Base-by-base conservation (phyloP, 2,113 vertebrate species). In the Pedionomus torquatus region DNA sequence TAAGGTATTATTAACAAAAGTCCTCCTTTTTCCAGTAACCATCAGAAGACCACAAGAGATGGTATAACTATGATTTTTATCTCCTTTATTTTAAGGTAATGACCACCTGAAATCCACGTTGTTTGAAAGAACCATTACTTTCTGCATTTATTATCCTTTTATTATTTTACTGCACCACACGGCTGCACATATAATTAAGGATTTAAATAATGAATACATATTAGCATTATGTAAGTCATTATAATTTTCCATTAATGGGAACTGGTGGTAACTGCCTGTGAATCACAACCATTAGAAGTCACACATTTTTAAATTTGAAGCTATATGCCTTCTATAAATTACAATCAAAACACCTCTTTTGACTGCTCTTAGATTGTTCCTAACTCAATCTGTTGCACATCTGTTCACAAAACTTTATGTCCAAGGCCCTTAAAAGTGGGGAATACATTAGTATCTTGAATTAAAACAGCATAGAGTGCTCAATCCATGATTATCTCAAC, bases 151-250 rank as follows among this genome's bases (percentile, higher is more conserved):
- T 95, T 93, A 90, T 78, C 49, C 30, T 83, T 86, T 83, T 92
- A 90, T 92, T 93, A 91, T 96, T 96, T 92, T 83, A 92, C 83
- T 68, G 85, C 57, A 78, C 55, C 88, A 96, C 92, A 94, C 1
- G 31, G 80, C 80, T 96, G 72, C 83, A 93, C 92, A 95, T 31
- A 44, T 87, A 93, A 97, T 96, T 87, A 94, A 95, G 76, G 89
- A 93, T 95, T 96, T 94, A 92, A 95, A 93, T 96, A 97, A 95
- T 96, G 92, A 94, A 82, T 87, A 93, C 80, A 96, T 93, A 97
- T 95, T 94, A 97, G 60, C 77, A 82, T 95, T 90, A 95, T 87
- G 92, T 82, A 95, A 90, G 94, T 95, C 80, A 87, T 89, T 74
- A 87, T 87, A 26, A 87, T 87, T 87, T 94, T 75, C 89, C 65